Evolutionary conservation across 1,140 invertebrate species (phyloP), one percentile per base, ranked within the genome.

Genomic region (Sycobia sp.): DNA sequence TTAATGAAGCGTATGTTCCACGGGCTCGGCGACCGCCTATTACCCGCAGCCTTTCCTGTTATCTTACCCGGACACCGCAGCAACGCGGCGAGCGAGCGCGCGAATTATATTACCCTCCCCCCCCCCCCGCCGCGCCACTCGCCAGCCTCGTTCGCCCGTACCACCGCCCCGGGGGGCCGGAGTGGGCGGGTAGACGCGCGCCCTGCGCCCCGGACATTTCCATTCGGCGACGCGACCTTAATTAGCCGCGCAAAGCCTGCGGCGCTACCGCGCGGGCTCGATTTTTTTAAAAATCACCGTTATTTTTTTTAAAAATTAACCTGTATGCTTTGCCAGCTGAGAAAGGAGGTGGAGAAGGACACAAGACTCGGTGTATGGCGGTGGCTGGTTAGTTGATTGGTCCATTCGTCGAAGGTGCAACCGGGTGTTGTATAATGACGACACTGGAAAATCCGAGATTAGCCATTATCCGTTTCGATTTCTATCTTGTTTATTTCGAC

Each of bases 1-100:
- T 82, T 82, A 82, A 82, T 82, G 80, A 82, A 82, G 79, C 80
- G 80, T 82, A 82, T 82, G 80, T 80, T 80, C 75, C 58, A 62
- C 16, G 41, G 65, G 64, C 67, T 60, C 66, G 66, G 66, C 64
- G 59, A 67, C 74, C 75, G 70, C 74, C 78, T 80, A 80, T 80
- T 80, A 80, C 78, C 73, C 78, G 73, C 75, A 79, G 74, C 77
- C 80, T 82, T 81, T 81, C 73, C 79, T 81, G 80, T 82, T 82
- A 82, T 82, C 80, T 82, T 81, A 80, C 76, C 75, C 76, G 75
- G 75, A 82, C 80, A 81, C 76, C 77, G 71, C n/a, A n/a, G n/a
- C n/a, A n/a, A n/a, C n/a, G n/a, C n/a, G n/a, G 68, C 38, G 18
- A 38, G 54, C n/a, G n/a, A 29, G 10, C 5, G 46, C 62, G 47